phyloP scores from a whole-genome alignment of 1,140 invertebrate genomes.

The Bombyx mandarina region DNA sequence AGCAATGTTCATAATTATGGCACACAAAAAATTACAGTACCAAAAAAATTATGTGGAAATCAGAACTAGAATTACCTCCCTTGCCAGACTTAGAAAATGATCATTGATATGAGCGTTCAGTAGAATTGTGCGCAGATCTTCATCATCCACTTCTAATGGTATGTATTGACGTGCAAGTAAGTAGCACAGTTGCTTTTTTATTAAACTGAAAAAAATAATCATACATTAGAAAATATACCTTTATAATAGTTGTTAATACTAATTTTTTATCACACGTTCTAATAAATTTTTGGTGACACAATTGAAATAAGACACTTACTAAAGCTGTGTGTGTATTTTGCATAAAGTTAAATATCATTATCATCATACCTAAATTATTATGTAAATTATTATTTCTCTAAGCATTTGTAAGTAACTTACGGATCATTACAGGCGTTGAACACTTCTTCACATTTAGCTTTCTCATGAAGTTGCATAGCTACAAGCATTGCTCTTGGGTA shows the following conservation, averaged over 20 bases:
- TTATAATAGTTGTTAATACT: background rate
- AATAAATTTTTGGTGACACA: background rate
- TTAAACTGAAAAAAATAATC: constrained; percentile 69
- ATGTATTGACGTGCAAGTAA: constrained; percentile 98
- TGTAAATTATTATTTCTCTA: background rate
- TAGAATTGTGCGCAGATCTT: constrained; percentile 96
- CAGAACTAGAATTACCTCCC: constrained; percentile 79
- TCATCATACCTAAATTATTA: background rate
- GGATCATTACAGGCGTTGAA: constrained; percentile 89
- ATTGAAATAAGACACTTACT: no score
- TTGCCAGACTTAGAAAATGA: constrained; percentile 94
- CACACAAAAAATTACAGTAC: background rate
- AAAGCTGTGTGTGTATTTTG: no score
- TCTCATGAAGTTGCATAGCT: constrained; percentile 96
- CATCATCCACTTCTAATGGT: constrained; percentile 79
- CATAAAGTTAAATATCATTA: no score
- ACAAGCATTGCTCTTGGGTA: constrained; percentile 94
- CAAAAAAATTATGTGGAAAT: background rate
- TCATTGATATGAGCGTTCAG: constrained; percentile 97
- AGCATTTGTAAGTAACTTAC: constrained; percentile 74
- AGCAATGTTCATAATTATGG: background rate
- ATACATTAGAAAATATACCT: constrained; percentile 17
- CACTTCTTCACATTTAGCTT: constrained; percentile 86
- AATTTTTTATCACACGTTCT: background rate
- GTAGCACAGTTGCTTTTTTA: constrained; percentile 97